A percentile compares a stretch with the other conserved stretches of the same genome.
Conservation (phyloP, 2,888 invertebrate genomes). For the Xanthorhoe spadicearia region DNA sequence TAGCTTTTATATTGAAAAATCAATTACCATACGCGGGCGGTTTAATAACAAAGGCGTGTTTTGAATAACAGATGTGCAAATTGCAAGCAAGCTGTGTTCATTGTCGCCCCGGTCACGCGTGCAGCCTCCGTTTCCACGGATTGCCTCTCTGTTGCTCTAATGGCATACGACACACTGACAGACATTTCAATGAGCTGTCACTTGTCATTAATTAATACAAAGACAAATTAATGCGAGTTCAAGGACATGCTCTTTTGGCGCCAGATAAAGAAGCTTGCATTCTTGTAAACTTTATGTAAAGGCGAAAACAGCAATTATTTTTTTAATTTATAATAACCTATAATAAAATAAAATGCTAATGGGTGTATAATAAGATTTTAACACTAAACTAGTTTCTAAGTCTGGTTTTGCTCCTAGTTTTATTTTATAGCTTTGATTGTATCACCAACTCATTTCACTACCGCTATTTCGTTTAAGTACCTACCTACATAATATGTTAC, state of each 20-base stretch:
- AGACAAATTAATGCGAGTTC: conserved; percentile 19
- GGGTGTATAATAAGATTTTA: no score
- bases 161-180: conserved; percentile 38
- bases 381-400: no score
- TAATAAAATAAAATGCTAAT: no score
- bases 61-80: conserved; percentile 30
- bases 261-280: conserved; percentile 8
- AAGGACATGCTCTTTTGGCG: conserved; percentile 20
- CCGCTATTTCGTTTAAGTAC: no score
- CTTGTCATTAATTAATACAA: conserved; percentile 21
- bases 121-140: conserved; percentile 27
- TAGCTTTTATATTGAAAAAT: background rate
- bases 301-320: background rate
- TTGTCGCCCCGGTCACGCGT: conserved; percentile 31
- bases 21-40: conserved; percentile 4
- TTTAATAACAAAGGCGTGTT: conserved; percentile 19
- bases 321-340: background rate
- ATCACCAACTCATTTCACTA: no score
- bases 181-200: conserved; percentile 36
- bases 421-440: no score
- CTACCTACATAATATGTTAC: no score
- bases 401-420: no score
- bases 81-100: conserved; percentile 30
- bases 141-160: conserved; percentile 20
- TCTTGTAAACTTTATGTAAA: background rate